A percentile compares a stretch with the other conserved stretches of the same genome.
phyloP scores from a whole-genome alignment of 1,140 invertebrate genomes.

The Heliconius eleuchia region DNA sequence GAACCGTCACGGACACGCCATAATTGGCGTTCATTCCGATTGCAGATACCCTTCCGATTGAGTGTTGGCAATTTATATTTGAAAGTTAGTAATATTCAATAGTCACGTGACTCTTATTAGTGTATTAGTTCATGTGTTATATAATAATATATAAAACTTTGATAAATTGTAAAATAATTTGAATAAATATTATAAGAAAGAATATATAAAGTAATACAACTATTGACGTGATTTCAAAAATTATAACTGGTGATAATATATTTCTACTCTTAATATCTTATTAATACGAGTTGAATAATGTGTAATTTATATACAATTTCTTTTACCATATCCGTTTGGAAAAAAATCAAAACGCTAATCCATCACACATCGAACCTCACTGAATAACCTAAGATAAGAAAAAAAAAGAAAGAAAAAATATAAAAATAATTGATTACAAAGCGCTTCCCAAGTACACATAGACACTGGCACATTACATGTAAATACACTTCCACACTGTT shows the following conservation, averaged over 20 bases:
- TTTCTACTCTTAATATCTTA: no score
- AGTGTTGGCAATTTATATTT: constrained; percentile 34
- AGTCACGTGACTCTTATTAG: background rate
- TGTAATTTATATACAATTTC: background rate
- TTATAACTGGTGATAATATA: no score
- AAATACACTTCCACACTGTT: constrained; percentile 54
- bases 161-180: background rate
- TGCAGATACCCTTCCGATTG: constrained; percentile 32
- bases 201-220: background rate
- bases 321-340: background rate
- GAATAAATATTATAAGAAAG: background rate
- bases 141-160: background rate
- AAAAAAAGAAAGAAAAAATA: constrained; percentile 39
- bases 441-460: constrained; percentile 57
- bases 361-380: constrained; percentile 32
- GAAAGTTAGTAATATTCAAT: constrained; percentile 12
- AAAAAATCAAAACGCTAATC: background rate
- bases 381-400: constrained; percentile 17
- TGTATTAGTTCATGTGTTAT: background rate
- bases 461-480: constrained; percentile 57
- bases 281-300: background rate
- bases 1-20: constrained; percentile 35
- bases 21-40: constrained; percentile 36
- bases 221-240: no score
- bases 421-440: constrained; percentile 35